phyloP scores from a whole-genome alignment of 2,797 vertebrate species.

The Monodelphis domestica region DNA sequence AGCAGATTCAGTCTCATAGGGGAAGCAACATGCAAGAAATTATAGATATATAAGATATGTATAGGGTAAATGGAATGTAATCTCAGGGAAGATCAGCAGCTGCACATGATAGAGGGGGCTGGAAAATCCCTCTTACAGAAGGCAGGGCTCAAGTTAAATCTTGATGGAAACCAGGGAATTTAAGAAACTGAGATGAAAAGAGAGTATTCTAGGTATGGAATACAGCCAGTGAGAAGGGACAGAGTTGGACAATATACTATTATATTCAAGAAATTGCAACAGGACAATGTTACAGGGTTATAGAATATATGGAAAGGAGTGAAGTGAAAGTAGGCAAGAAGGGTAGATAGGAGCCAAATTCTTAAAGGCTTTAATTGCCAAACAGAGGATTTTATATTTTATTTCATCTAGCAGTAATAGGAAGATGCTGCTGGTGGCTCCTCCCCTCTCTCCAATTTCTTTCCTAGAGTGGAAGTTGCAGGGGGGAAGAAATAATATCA shows the following conservation, averaged over 20 bases:
- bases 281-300: neutral
- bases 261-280: neutral
- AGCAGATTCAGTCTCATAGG: neutral
- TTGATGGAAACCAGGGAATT: neutral
- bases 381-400: too few relatives aligned
- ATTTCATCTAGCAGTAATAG: neutral
- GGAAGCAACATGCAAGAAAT: neutral
- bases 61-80: neutral
- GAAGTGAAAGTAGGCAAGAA: neutral
- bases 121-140: neutral
- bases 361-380: neutral
- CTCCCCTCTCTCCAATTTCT: neutral
- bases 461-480: neutral
- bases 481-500: neutral
- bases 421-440: neutral
- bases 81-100: neutral
- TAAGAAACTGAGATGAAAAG: neutral
- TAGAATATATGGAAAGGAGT: neutral
- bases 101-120: neutral
- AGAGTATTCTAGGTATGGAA: neutral
- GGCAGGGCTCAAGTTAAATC: neutral
- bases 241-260: neutral
- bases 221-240: neutral
- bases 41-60: neutral
- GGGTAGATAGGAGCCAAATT: neutral